These are phyloP conservation scores for Himantopus leucocephalus DNA, from an alignment of 2,113 vertebrate species.

Conservation along the genomic window DNA sequence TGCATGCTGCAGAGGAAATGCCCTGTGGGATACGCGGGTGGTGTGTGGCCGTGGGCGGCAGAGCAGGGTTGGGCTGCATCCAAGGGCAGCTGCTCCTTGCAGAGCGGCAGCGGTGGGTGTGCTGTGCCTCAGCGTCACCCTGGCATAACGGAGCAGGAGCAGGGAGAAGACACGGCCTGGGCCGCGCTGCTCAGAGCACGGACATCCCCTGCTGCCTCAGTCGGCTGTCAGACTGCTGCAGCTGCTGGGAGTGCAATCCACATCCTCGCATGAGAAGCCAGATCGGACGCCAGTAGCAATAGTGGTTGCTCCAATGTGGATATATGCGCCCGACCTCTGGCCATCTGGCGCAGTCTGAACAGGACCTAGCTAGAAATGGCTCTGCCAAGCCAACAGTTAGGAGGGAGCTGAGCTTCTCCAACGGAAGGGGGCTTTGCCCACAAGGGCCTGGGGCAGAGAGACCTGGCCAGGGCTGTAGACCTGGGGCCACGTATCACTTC, in stretches of 20 bases:
- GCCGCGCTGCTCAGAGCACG: neutral
- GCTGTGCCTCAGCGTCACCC: neutral
- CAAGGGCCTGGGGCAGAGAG: neutral
- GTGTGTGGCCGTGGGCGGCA: neutral
- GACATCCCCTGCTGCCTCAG: neutral
- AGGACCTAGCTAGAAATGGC: neutral
- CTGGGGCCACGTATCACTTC: accelerated
- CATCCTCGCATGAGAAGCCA: accelerated
- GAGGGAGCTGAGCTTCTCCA: neutral
- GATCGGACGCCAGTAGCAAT: neutral
- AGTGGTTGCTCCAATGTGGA: accelerated
- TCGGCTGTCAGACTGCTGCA: neutral
- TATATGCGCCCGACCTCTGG: neutral
- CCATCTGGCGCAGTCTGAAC: neutral
- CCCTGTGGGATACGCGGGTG: neutral
- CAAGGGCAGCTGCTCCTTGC: neutral
- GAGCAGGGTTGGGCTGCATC: neutral
- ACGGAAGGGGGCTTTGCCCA: neutral
- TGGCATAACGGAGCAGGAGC: neutral
- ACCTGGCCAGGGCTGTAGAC: accelerated
- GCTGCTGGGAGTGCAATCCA: neutral
- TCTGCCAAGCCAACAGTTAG: accelerated
- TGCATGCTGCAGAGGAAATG: neutral
- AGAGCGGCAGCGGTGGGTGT: accelerated
- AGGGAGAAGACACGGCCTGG: neutral